Evolutionary conservation across 2,888 invertebrate genomes (phyloP).

Genomic region (Caenorhabditis macrosperma): DNA sequence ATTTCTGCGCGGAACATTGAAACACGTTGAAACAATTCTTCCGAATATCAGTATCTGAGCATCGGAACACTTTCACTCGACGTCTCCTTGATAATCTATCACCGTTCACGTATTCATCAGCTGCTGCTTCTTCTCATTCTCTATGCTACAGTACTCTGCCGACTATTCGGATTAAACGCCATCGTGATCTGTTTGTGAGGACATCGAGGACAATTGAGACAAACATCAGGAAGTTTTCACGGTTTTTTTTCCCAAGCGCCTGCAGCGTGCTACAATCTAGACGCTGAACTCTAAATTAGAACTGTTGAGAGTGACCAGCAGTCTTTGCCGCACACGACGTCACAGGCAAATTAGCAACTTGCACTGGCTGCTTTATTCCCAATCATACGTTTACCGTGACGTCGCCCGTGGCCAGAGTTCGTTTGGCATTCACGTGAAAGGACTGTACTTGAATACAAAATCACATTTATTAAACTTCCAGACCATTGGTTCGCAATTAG

Average conservation of each 20-base stretch:
- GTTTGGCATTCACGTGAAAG: neutral
- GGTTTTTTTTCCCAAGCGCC: no score
- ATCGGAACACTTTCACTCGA: conserved; percentile 22
- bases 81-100: neutral
- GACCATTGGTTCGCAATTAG: conserved; percentile 42
- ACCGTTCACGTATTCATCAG: neutral
- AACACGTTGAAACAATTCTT: neutral
- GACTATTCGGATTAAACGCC: neutral
- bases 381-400: conserved; percentile 25
- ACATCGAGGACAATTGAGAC: conserved; percentile 32
- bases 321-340: conserved; percentile 34
- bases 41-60: conserved; percentile 11
- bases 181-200: neutral
- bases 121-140: neutral
- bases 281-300: conserved; percentile 40
- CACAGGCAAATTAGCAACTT: conserved; percentile 31
- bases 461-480: no score
- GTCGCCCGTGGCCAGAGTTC: conserved; percentile 6
- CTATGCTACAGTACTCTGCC: neutral
- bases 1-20: conserved; percentile 9
- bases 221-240: conserved; percentile 38
- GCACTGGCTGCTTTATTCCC: conserved; percentile 27
- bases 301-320: conserved; percentile 36
- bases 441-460: no score
- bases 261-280: conserved; percentile 9